A percentile compares a stretch with the other conserved stretches of the same genome.
These are phyloP conservation scores for Acanthacorydalis orientalis DNA, from an alignment of 2,888 invertebrate genomes.

Conservation along the genomic window DNA sequence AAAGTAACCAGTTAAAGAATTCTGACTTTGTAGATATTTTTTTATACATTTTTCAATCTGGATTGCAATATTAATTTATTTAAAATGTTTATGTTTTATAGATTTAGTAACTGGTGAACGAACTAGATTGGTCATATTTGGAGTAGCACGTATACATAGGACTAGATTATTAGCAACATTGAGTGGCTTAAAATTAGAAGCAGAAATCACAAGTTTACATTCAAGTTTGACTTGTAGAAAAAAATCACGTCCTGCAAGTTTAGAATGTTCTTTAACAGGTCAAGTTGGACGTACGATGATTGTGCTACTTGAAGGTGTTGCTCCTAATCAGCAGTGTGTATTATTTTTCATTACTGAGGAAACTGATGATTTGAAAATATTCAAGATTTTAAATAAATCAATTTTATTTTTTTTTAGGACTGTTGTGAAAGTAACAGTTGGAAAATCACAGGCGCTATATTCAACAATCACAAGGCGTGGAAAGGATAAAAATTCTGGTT, in stretches of 20 bases:
- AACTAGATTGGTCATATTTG: constrained; percentile 69
- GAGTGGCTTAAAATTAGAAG: constrained; percentile 86
- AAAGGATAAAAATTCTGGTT: constrained; percentile 63
- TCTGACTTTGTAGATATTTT: too few species aligned
- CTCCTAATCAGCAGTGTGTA: constrained; percentile 73
- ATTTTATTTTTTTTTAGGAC: constrained; percentile 37
- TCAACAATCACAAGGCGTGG: constrained; percentile 63
- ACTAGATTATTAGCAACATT: constrained; percentile 76
- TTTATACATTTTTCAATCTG: too few species aligned
- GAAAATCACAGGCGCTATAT: constrained; percentile 82
- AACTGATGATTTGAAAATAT: background rate
- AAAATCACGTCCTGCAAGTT: constrained; percentile 48
- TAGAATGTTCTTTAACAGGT: constrained; percentile 70
- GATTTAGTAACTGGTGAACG: constrained; percentile 37
- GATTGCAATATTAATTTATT: background rate
- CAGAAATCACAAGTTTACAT: constrained; percentile 81
- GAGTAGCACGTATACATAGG: constrained; percentile 71
- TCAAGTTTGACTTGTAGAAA: constrained; percentile 86
- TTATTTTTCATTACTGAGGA: constrained; percentile 3
- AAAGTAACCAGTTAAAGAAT: too few species aligned
- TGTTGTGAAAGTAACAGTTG: constrained; percentile 82
- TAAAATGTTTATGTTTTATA: constrained; percentile 1
- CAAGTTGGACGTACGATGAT: constrained; percentile 87
- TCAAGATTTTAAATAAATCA: background rate
- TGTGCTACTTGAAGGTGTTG: constrained; percentile 75